These are phyloP conservation scores for Mohoua ochrocephala DNA, from an alignment of 2,113 vertebrate species.

Conservation along the genomic window DNA sequence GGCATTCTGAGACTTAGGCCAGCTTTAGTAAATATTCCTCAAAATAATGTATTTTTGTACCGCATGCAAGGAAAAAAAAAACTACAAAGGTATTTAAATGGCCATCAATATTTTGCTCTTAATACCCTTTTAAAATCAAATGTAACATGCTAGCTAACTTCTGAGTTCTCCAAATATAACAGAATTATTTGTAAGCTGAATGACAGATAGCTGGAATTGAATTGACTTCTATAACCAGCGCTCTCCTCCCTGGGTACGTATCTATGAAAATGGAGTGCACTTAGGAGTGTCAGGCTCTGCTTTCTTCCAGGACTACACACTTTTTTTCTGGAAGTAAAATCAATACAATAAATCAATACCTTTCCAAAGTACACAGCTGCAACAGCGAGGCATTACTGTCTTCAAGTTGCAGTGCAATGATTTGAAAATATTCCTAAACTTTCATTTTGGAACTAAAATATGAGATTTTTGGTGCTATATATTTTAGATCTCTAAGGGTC, in stretches of 20 bases:
- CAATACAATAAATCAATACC: conserved; percentile 17
- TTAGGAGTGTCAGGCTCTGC: not conserved
- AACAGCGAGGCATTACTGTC: not conserved
- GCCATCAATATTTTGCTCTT: not conserved
- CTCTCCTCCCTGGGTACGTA: not conserved
- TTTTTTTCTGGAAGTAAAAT: conserved; percentile 33
- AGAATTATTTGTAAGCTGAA: conserved; percentile 10
- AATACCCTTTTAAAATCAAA: not conserved
- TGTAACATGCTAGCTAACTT: not conserved
- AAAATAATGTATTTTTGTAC: not conserved
- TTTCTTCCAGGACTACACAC: conserved; percentile 6
- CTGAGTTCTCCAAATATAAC: not conserved
- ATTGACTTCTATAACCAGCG: not conserved
- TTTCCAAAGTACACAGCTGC: not conserved
- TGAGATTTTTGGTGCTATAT: rapidly evolving
- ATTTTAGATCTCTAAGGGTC: not conserved
- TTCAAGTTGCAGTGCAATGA: not conserved
- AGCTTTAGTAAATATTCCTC: not conserved
- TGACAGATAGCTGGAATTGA: conserved; percentile 14
- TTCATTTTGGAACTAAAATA: not conserved
- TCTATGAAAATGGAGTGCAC: conserved; percentile 28
- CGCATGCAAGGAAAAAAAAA: rapidly evolving
- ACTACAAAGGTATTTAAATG: not conserved
- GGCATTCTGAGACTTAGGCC: not conserved
- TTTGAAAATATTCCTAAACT: conserved; percentile 8